These are phyloP conservation scores for Casuarius casuarius DNA, from an alignment of 2,113 vertebrate genomes.

Conservation along the genomic window DNA sequence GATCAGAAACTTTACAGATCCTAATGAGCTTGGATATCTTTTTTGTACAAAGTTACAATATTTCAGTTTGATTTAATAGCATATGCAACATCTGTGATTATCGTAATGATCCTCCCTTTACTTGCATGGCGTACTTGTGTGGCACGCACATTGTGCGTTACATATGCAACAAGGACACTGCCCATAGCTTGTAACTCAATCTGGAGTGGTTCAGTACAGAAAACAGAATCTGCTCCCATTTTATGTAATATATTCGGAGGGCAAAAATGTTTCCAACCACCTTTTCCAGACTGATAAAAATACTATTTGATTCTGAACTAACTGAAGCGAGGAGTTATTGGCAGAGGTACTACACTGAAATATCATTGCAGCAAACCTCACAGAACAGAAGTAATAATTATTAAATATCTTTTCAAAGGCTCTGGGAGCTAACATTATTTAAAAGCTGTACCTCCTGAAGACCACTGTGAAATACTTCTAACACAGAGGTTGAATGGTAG, in stretches of 20 bases:
- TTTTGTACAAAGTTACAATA: background rate
- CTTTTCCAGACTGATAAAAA: background rate
- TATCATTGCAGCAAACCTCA: background rate
- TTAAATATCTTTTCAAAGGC: background rate
- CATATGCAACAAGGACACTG: too few relatives aligned
- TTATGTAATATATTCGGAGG: background rate
- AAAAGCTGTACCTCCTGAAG: background rate
- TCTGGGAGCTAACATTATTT: background rate
- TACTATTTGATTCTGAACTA: background rate
- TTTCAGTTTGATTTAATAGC: accelerated
- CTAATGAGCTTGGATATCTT: background rate
- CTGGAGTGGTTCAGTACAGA: background rate
- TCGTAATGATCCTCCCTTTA: background rate
- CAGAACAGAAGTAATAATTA: background rate
- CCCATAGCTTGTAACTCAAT: background rate
- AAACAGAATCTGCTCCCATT: background rate
- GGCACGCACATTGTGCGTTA: accelerated
- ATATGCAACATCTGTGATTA: background rate
- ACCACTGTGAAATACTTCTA: background rate
- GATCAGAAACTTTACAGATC: background rate
- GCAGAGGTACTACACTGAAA: background rate
- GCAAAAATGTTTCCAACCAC: background rate
- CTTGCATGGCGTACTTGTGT: too few relatives aligned
- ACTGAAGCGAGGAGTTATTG: background rate
- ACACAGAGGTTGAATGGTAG: background rate